Evolutionary conservation across 1,140 invertebrate genomes (phyloP).

Genomic region (Drosophila burlai): DNA sequence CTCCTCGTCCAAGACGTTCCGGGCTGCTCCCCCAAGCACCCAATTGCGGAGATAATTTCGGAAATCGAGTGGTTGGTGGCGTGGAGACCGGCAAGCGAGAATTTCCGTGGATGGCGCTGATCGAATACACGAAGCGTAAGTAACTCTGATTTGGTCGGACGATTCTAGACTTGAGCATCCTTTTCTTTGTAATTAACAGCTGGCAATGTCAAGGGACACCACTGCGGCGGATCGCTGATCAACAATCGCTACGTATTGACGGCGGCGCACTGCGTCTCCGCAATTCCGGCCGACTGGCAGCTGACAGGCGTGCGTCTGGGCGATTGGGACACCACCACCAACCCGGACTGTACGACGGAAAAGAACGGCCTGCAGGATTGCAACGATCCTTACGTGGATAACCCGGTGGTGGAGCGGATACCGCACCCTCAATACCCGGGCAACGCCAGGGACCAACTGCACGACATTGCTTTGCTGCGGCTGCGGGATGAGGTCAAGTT

Average conservation of each 20-base stretch:
- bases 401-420: constrained; percentile 87
- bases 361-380: constrained; percentile 79
- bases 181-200: constrained; percentile 23
- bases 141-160: neutral
- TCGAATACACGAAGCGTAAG: constrained; percentile 85
- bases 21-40: constrained; percentile 58
- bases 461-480: constrained; percentile 90
- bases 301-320: constrained; percentile 87
- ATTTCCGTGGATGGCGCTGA: constrained; percentile 89
- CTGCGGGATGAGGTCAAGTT: constrained; percentile 86
- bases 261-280: constrained; percentile 92
- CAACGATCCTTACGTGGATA: constrained; percentile 86
- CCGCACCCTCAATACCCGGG: constrained; percentile 88
- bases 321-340: constrained; percentile 87
- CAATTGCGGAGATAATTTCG: constrained; percentile 81
- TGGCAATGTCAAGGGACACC: constrained; percentile 71
- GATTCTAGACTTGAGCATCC: neutral
- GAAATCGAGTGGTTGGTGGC: constrained; percentile 88
- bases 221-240: constrained; percentile 90
- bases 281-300: constrained; percentile 77
- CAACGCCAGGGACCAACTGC: constrained; percentile 85
- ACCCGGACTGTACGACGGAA: constrained; percentile 86
- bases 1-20: neutral
- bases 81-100: constrained; percentile 87
- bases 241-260: constrained; percentile 87